Conservation (phyloP, 2,113 vertebrate species). For the Mus pahari region DNA sequence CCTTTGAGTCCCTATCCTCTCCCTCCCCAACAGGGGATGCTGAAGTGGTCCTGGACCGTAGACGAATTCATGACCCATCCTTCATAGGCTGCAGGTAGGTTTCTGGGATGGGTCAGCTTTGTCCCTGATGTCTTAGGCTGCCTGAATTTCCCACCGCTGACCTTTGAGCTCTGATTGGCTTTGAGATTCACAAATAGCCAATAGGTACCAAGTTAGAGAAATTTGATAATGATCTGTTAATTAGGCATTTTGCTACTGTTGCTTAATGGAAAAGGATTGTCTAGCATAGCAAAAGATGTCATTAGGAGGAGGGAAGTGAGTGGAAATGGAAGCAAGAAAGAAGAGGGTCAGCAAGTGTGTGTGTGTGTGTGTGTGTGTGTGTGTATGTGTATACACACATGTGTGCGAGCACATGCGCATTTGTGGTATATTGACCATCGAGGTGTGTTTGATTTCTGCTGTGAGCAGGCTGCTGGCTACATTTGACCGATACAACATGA, state of each 20-base stretch:
- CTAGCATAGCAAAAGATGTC: neutral
- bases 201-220: slow-evolving; percentile 3
- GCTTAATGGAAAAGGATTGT: neutral
- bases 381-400: too few relatives aligned
- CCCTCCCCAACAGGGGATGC: neutral
- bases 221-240: neutral
- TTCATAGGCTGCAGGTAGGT: neutral
- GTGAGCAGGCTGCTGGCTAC: slow-evolving; percentile 64
- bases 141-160: neutral
- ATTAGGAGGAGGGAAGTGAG: neutral
- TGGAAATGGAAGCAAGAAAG: neutral
- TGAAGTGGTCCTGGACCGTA: accelerated
- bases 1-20: neutral
- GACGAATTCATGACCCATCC: accelerated
- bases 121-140: neutral
- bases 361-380: neutral
- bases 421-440: neutral
- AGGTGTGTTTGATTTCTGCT: slow-evolving; percentile 58
- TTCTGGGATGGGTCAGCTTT: neutral
- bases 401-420: too few relatives aligned
- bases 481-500: slow-evolving; percentile 63
- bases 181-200: neutral
- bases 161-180: neutral
- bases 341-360: neutral
- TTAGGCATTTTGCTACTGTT: neutral